Base-by-base conservation (phyloP, 1,140 invertebrate genomes). In the Oscheius sp. region DNA sequence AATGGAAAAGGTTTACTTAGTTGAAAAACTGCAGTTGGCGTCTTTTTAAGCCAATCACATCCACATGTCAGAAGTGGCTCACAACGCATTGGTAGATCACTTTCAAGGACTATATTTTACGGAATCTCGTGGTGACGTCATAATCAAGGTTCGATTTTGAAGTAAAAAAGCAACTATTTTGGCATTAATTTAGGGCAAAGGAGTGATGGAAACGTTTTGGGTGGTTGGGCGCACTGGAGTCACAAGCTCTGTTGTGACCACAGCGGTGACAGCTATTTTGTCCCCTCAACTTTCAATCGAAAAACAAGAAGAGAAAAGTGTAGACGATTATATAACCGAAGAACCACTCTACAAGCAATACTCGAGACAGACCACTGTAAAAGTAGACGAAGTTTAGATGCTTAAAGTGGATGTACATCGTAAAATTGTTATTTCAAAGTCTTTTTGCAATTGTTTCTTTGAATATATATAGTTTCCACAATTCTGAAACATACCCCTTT, bases 161-260 rank as follows among this genome's bases (percentile, higher is more conserved):
- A n/a, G n/a, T n/a, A n/a, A n/a, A n/a, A n/a, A n/a, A n/a, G n/a
- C n/a, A n/a, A n/a, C n/a, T n/a, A n/a, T n/a, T n/a, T n/a, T 23
- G 20, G 1, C 20, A 23, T 67, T 67, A 62, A 10, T 52, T 74
- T 75, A 86, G 82, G 85, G 84, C 84, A 77, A 86, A 92, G 92
- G 92, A 32, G 87, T 89, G 31, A 94, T 95, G 92, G 93, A 93
- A 83, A 95, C 93, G 0, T 95, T 92, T 83, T 96, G 92, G 92
- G 83, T 94, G 23, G 88, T 89, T 1, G 70, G 70, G 45, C 58
- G 32, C 36, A 4, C 55, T n/a, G 31, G 20, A 31, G 45, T 20
- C 4, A 0, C 49, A 59, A 0, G 35, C 35, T n/a, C n/a, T n/a
- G n/a, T n/a, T n/a, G n/a, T n/a, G n/a, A n/a, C n/a, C n/a, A n/a